phyloP scores from a whole-genome alignment of 1,140 invertebrate genomes.

The Ceratina calcarata region DNA sequence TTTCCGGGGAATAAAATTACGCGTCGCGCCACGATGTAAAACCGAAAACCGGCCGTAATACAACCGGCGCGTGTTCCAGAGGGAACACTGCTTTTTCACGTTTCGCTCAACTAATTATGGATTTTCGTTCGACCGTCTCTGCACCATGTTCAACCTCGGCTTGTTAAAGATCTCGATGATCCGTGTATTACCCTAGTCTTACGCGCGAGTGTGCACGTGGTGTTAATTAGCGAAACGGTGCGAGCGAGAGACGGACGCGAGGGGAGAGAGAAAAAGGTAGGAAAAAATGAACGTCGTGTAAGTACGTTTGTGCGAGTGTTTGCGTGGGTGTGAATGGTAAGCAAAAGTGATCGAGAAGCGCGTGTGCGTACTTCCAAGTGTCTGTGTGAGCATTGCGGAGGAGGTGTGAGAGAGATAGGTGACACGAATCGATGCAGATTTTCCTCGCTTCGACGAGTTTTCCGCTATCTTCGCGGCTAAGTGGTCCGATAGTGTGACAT shows the following conservation, averaged over 20 bases:
- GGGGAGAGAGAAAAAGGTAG: conserved; percentile 29
- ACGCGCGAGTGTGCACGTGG: conserved; percentile 30
- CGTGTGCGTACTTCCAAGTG: conserved; percentile 10
- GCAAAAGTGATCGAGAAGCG: conserved; percentile 45
- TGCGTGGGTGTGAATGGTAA: conserved; percentile 13
- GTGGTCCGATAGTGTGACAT: conserved; percentile 45
- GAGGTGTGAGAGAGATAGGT: conserved; percentile 56
- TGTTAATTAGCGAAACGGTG: conserved; percentile 55
- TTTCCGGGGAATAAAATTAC: conserved; percentile 19
- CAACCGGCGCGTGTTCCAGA: background rate
- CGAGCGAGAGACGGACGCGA: conserved; percentile 24
- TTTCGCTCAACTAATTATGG: background rate
- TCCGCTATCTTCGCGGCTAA: conserved; percentile 32
- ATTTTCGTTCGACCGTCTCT: background rate
- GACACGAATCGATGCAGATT: conserved; percentile 52
- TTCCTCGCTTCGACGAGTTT: conserved; percentile 42
- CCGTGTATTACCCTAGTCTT: conserved; percentile 29
- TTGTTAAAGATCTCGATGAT: conserved; percentile 33
- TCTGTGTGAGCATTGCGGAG: conserved; percentile 47
- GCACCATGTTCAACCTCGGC: background rate
- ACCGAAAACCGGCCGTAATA: background rate
- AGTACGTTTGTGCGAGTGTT: background rate
- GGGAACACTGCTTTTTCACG: background rate
- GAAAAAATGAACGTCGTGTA: conserved; percentile 17
- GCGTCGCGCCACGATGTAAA: background rate